Base-by-base conservation (phyloP, 2,113 vertebrate species). In the Platichthys flesus region DNA sequence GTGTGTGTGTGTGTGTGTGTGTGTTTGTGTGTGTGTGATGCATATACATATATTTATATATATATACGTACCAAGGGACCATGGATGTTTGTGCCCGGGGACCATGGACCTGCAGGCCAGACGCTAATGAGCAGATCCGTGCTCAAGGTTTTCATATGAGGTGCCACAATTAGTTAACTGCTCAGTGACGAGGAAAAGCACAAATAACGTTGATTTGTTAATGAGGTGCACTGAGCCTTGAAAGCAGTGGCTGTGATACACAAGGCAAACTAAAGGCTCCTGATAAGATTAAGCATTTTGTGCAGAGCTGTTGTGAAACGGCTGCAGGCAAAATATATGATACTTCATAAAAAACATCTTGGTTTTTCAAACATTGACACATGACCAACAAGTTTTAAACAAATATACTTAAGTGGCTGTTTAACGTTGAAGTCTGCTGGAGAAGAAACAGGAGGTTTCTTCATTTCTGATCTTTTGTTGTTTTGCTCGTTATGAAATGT, bases 61-160 rank as follows among this genome's bases (percentile, higher is more conserved):
- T 35, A 7, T 47, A 16, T 5, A 47, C 15, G 3, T 16, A 47
- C 14, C 12, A 6, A 73, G 57, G 66, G 13, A 67, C 62, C 76
- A 35, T 56, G 65, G 60, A 74, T 83, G 71, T 83, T 66, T 64
- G 49, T 76, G 75, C 79, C 72, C 51, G 31, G 81, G 81, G 84
- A 37, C 5, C 5, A 14, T 3, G 51, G 62, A 61, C 37, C 66
- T 67, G 13, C 37, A 65, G 49, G 60, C n/a, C 37, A 0, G 47
- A 20, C 8, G 8, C 76, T 92, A 91, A 92, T 92, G 85, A 93
- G 84, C 74, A 71, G 57, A 55, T 75, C 67, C 64, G 45, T 40
- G 78, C 61, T 74, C 1, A 3, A 67, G 66, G 67, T 21, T 59
- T 60, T 68, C 59, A 47, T 65, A 61, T 69, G 59, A 69, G 71